These are phyloP conservation scores for Equus przewalskii DNA, from an alignment of 2,113 vertebrate species.

Conservation along the genomic window DNA sequence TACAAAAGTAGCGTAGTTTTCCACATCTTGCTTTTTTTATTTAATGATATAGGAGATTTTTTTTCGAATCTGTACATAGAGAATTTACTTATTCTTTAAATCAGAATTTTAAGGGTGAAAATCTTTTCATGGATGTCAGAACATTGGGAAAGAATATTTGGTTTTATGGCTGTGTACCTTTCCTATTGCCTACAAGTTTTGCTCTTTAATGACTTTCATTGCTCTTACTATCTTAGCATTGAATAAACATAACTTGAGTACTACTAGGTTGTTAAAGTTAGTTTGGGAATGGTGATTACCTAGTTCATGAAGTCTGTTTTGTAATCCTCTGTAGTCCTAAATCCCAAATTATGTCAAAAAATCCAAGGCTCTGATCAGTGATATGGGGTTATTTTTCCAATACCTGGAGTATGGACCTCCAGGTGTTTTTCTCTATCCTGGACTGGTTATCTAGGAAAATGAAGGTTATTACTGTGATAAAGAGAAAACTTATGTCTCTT, in stretches of 20 bases:
- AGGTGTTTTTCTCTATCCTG: background rate
- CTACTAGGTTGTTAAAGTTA: constrained; percentile 23
- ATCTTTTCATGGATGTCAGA: background rate
- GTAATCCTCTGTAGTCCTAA: background rate
- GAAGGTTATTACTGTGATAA: background rate
- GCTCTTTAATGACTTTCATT: constrained; percentile 22
- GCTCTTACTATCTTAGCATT: background rate
- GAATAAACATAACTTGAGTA: background rate
- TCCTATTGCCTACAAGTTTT: background rate
- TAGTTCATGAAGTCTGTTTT: constrained; percentile 13
- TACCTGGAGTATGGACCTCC: background rate
- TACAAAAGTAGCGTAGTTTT: background rate
- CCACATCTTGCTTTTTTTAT: background rate
- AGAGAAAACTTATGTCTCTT: constrained; percentile 7
- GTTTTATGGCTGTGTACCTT: background rate
- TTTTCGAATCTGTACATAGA: background rate
- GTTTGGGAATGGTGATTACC: constrained; percentile 20
- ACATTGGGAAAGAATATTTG: background rate
- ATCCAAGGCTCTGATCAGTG: background rate
- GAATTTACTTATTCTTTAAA: background rate
- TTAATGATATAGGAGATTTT: background rate
- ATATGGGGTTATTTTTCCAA: background rate
- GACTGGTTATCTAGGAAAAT: constrained; percentile 37
- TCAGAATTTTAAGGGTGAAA: constrained; percentile 10
- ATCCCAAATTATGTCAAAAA: constrained; percentile 49